Evolutionary conservation across 1,140 invertebrate genomes (phyloP), one percentile per base, ranked within the genome.

Genomic region (Nilaparvata lugens): DNA sequence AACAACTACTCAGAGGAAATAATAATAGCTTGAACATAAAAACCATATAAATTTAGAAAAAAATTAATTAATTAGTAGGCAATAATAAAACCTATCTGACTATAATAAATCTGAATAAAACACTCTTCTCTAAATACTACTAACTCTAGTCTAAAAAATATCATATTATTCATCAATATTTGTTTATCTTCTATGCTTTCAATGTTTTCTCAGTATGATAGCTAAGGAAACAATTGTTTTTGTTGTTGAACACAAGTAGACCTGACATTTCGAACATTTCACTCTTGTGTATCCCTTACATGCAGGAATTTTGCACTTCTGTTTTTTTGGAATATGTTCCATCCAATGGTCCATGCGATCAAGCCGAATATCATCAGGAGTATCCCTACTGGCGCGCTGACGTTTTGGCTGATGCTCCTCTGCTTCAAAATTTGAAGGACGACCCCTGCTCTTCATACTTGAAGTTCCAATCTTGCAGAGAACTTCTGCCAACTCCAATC

Each of bases 181-280:
- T 25, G 25, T 53, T 59, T 14, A 43, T 48, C 35, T 1, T 54
- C 25, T 38, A 25, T 35, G 2, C 19, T 24, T 25, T 38, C 35
- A 56, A 51, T 45, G 52, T 25, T 7, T 62, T 53, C 16, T 60
- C 52, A 53, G 52, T 53, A n/a, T 53, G 52, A 23, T 53, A 53
- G 18, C 24, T 19, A 6, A 53, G 18, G 7, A 53, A 23, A 23
- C 52, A 53, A 6, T 53, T 53, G 18, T 53, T 45, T 13, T 45
- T 45, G 13, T 5, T 45, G 19, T 45, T 45, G 19, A 45, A 45
- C 43, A 19, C 13, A 45, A 45, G 19, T 45, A 45, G 3, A 45
- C 43, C 13, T 3, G 13, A 45, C 43, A 45, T 19, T 45, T 45
- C 13, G 43, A 4, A 19, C 43, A 45, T 19, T 13, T 45, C 43